A percentile compares a stretch with the other conserved stretches of the same genome.
Evolutionary conservation across 2,888 invertebrate species (phyloP).

Genomic region (Rhingia rostrata): DNA sequence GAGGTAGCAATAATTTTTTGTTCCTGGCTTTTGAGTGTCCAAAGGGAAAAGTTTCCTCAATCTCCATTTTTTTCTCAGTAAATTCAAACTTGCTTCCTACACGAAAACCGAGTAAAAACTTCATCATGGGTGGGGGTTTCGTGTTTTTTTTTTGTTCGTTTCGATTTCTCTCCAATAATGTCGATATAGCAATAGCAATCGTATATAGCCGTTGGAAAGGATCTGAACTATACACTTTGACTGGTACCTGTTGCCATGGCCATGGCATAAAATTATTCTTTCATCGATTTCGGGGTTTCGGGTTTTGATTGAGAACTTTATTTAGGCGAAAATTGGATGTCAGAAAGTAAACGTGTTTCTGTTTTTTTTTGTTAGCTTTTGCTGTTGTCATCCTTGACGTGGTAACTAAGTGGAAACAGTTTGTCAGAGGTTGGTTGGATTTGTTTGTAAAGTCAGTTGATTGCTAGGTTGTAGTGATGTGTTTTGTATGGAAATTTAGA

Average conservation of each 20-base stretch:
- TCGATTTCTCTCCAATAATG: constrained; percentile 1
- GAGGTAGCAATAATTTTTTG: constrained; percentile 1
- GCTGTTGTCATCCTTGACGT: background rate
- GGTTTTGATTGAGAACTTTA: constrained; percentile 49
- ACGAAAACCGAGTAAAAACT: constrained; percentile 37
- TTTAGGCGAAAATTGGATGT: constrained; percentile 31
- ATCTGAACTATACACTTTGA: background rate
- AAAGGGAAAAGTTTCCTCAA: constrained; percentile 39
- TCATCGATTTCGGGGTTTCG: constrained; percentile 33
- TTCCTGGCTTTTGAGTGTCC: background rate
- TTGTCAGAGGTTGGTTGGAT: background rate
- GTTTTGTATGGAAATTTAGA: too few species aligned
- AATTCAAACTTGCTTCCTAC: constrained; percentile 14
- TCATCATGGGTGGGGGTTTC: constrained; percentile 20
- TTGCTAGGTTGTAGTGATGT: background rate
- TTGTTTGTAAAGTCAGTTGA: background rate
- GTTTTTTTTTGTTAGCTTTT: background rate
- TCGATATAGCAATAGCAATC: background rate
- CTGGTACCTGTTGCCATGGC: constrained; percentile 36
- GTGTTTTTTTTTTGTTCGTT: constrained; percentile 34
- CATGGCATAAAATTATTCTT: constrained; percentile 9
- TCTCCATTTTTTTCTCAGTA: constrained; percentile 2
- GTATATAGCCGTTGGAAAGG: background rate
- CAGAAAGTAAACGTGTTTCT: constrained; percentile 10
- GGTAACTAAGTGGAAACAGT: background rate